Base-by-base conservation (phyloP, 2,113 vertebrate species). In the Ciconia stormi region DNA sequence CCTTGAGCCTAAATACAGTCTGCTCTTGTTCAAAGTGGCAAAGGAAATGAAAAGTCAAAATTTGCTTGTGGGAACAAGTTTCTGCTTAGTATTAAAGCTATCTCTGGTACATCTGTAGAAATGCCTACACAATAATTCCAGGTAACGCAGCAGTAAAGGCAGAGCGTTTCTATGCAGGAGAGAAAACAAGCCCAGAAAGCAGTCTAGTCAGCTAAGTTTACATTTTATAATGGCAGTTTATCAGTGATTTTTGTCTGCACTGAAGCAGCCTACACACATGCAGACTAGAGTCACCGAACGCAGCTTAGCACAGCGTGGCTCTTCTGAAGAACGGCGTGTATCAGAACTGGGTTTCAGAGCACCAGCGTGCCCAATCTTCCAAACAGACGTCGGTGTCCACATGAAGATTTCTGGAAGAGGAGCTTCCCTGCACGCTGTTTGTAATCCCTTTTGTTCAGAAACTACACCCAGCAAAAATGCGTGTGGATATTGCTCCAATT, bases 111-210 rank as follows among this genome's bases (percentile, higher is more conserved):
- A 94, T 95, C 96, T 95, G 58, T 49, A 95, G 78, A 95, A 93
- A 91, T 95, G 96, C 94, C 96, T 84, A 95, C 94, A 93, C 94
- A 94, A 82, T 93, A 93, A 91, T 97, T 97, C 96, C 96, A 96
- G 79, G 85, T 95, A 97, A 83, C 3, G 3, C 65, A 80, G 82
- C 74, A 95, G 58, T 34, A 27, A 71, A 87, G 36, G 65, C 93
- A 85, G 36, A 65, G 25, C 0, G 0, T 32, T 89, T 88, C 71
- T 72, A 25, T 10, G 58, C 78, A 46, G 58, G 84, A 95, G 25
- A 81, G 49, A 91, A 93, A 94, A 87, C 5, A 71, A 95, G 90
- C 72, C 55, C 94, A 86, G 58, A 91, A 86, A 94, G 61, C 82
- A 88, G 74, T 6, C 36, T 23, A 47, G 46, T 65, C 82, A 67